Base-by-base conservation (phyloP, 2,113 vertebrate species). In the Halcyon malimbica region DNA sequence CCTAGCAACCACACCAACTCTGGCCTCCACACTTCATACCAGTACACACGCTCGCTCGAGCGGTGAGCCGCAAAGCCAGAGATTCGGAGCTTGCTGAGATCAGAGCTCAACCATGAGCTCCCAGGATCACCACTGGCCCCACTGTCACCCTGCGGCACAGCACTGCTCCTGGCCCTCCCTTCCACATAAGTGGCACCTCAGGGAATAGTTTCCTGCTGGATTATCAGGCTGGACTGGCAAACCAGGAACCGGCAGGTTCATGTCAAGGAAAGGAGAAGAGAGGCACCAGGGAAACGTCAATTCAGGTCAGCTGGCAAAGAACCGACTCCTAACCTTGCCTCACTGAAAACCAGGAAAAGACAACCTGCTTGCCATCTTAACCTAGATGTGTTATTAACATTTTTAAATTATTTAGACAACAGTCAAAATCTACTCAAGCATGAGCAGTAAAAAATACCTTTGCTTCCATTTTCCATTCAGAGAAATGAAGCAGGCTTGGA, bases 191-290 rank as follows among this genome's bases (percentile, higher is more conserved):
- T 13, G 35, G 35, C 65, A 92, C 94, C 87, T 82, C 53, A 0
- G 90, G 93, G 62, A 87, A 89, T 29, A 86, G 29, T 85, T 95
- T 96, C 81, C 69, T 87, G 48, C 94, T 89, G 77, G 93, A 96
- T 89, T 75, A 76, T 93, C 96, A 95, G 89, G 96, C 65, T 94
- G 44, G 50, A 96, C 95, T 79, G 83, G 96, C 53, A 91, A 92
- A 89, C 74, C 94, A 87, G 48, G 94, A 97, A 80, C 21, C 53
- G 62, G 39, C 53, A 82, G 81, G 48, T 87, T 93, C 21, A 20
- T 12, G 62, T 6, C 51, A 89, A 84, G 44, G 57, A 87, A 87
- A 87, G 17, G 13, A 53, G 64, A 70, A 81, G 50, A 59, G 9
- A 83, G 11, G 35, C 56, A 92, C 25, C 19, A 28, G 19, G 48